phyloP scores from a whole-genome alignment of 2,888 invertebrate species.

The Tigriopus californicus region DNA sequence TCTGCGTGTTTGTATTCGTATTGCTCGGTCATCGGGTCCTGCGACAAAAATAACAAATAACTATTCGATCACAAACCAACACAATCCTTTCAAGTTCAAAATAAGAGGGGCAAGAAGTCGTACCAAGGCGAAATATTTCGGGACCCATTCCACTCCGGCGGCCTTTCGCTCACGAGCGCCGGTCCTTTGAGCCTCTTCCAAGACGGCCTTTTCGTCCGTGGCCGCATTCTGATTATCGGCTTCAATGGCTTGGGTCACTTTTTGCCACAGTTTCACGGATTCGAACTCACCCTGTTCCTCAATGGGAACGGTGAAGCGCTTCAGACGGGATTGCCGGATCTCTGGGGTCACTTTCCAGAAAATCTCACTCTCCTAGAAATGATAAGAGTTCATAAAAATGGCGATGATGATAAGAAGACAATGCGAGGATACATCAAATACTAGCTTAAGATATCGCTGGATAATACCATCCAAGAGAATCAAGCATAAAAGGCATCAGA shows the following conservation, averaged over 20 bases:
- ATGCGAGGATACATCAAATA: no score
- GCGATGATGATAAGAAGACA: background rate
- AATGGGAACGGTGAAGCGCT: conserved; percentile 53
- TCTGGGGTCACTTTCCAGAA: conserved; percentile 50
- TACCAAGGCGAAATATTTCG: conserved; percentile 47
- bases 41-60: background rate
- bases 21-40: conserved; percentile 34
- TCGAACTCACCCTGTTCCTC: conserved; percentile 60
- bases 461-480: background rate
- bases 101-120: no score
- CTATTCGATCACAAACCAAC: no score
- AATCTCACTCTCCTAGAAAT: conserved; percentile 25
- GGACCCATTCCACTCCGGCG: conserved; percentile 46
- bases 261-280: conserved; percentile 68
- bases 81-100: no score
- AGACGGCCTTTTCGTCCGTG: conserved; percentile 69
- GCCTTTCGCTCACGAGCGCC: conserved; percentile 48
- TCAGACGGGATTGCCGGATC: conserved; percentile 48
- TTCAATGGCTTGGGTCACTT: conserved; percentile 64
- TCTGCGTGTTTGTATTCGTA: conserved; percentile 63
- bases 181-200: conserved; percentile 68
- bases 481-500: background rate
- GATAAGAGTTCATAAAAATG: background rate
- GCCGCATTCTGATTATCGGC: conserved; percentile 53
- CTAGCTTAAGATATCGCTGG: no score